A percentile compares a stretch with the other conserved stretches of the same genome.
Conservation (phyloP, 2,888 invertebrate genomes). For the Phyllotreta striolata region DNA sequence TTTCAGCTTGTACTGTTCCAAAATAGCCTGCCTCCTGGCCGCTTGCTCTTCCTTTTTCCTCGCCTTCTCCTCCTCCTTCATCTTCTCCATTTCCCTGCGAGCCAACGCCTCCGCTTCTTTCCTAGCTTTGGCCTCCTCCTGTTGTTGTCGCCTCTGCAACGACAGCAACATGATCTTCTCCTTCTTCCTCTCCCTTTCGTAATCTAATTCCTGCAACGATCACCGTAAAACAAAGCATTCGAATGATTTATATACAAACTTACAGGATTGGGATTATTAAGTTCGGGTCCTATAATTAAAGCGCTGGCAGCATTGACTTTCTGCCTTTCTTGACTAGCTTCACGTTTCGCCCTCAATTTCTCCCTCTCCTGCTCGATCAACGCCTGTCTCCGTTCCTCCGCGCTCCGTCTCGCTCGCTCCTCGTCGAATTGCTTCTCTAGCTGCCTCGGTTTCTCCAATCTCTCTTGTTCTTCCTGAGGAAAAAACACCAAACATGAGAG, state of each 20-base stretch:
- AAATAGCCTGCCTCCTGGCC: conserved; percentile 84
- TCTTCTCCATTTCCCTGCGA: conserved; percentile 77
- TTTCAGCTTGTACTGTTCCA: conserved; percentile 92
- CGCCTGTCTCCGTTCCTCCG: conserved; percentile 58
- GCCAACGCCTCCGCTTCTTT: conserved; percentile 85
- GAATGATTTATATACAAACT: conserved; percentile 50
- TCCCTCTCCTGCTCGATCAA: conserved; percentile 59
- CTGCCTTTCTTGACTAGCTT: conserved; percentile 62
- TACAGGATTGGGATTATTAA: conserved; percentile 73
- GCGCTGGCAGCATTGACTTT: conserved; percentile 62
- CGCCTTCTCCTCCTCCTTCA: conserved; percentile 77
- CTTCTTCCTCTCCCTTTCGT: conserved; percentile 93
- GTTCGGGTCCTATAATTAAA: conserved; percentile 70
- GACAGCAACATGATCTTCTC: conserved; percentile 91
- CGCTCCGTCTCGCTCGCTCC: conserved; percentile 60
- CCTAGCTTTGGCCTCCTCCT: conserved; percentile 84
- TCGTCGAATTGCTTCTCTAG: conserved; percentile 63
- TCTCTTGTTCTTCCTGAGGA: conserved; percentile 47
- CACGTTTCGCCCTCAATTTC: conserved; percentile 57
- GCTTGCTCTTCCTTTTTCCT: conserved; percentile 84
- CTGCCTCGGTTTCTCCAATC: conserved; percentile 55
- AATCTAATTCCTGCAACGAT: conserved; percentile 73
- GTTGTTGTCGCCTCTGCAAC: conserved; percentile 87
- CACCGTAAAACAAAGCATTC: conserved; percentile 12
- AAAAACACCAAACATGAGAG: conserved; percentile 29